Base-by-base conservation (phyloP, 2,888 invertebrate species). In the Trissolcus brochymenae region DNA sequence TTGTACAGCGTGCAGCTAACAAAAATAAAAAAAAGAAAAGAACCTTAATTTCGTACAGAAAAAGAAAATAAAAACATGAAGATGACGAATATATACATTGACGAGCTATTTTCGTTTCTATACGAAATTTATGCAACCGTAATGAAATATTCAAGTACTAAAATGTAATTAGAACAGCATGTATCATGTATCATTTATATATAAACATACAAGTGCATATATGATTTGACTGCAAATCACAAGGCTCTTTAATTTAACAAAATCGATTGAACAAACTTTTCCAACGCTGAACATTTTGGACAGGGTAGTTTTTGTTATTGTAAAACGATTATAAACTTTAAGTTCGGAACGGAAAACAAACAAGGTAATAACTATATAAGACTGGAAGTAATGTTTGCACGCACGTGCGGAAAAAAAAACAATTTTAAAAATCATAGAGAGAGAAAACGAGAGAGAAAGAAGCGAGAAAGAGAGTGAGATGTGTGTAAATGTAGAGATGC, bases 301-400 rank as follows among this genome's bases (percentile, higher is more conserved):
- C 77, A 77, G 77, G 78, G 74, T 74, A 76, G 59, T 62, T 78
- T 62, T 76, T 57, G 65, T 70, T 72, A 57, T 62, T 49, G 64
- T 65, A 49, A 50, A 35, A 55, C 13, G 53, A 16, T 40, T 35
- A 56, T 16, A 55, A 55, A 67, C 46, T 46, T 59, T 14, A 46
- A 19, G 17, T 61, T 61, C 51, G 50, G 49, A 59, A 62, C 35
- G 72, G 57, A 16, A 46, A 75, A 60, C 16, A 59, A 70, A 49
- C 53, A 70, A 64, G 60, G 21, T 51, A 46, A 71, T 76, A 71
- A 72, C 75, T 64, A 68, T 67, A 76, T 68, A 64, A 81, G 76
- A 80, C 80, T 81, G 83, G 81, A 82, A 84, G 82, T 84, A 84
- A 84, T 85, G 81, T 84, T 84, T 82, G 83, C 83, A 83, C 81